Evolutionary conservation across 1,140 invertebrate genomes (phyloP).

Genomic region (Ptiloglossa arizonensis): DNA sequence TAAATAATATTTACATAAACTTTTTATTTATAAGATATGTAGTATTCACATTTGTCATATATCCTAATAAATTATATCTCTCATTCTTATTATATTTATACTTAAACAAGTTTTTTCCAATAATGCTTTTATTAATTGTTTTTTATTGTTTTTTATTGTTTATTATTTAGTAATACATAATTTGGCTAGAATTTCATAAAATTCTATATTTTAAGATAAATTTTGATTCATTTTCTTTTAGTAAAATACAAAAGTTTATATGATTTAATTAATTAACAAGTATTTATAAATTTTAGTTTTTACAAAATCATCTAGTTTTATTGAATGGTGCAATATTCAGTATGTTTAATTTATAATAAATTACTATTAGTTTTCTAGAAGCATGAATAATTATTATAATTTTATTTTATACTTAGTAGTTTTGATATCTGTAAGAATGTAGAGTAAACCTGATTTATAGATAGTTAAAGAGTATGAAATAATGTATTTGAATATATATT

Average conservation of each 20-base stretch:
- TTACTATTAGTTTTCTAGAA: too few species aligned
- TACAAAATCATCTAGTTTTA: too few species aligned
- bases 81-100: neutral
- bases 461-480: neutral
- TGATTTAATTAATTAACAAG: neutral
- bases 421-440: neutral
- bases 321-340: too few species aligned
- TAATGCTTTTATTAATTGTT: neutral
- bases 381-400: neutral
- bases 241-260: neutral
- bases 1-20: constrained; percentile 23
- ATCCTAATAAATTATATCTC: neutral
- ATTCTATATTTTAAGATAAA: neutral
- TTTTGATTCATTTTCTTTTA: too few species aligned
- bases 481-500: neutral
- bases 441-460: neutral
- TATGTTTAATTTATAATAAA: too few species aligned
- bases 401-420: neutral
- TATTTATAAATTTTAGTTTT: too few species aligned
- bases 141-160: neutral
- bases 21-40: constrained; percentile 13
- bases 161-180: neutral
- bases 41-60: neutral
- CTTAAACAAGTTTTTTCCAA: neutral
- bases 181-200: neutral